phyloP scores from a whole-genome alignment of 2,888 invertebrate species.

The Pollenia labialis region DNA sequence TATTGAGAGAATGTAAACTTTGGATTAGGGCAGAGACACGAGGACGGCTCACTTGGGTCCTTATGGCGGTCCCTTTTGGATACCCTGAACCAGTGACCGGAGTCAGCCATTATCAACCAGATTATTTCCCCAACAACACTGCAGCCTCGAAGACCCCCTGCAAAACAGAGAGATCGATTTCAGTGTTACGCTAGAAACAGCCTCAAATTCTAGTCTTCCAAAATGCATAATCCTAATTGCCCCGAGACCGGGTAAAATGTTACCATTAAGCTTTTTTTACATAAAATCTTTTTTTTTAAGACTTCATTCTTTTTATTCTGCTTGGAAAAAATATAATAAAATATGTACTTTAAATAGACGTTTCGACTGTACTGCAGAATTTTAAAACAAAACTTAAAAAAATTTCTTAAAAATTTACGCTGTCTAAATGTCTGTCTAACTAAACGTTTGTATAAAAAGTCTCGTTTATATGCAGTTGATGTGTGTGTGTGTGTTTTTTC shows the following conservation, averaged over 20 bases:
- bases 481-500: neutral
- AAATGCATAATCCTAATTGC: too few relatives aligned
- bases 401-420: neutral
- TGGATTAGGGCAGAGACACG: too few relatives aligned
- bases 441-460: neutral
- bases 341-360: neutral
- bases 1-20: too few relatives aligned
- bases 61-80: too few relatives aligned
- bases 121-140: too few relatives aligned
- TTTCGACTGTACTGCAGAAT: slow-evolving; percentile 5
- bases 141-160: too few relatives aligned
- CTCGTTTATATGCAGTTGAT: neutral
- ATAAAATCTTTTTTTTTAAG: neutral
- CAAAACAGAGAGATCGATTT: too few relatives aligned
- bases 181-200: too few relatives aligned
- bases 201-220: too few relatives aligned
- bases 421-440: neutral
- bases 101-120: too few relatives aligned
- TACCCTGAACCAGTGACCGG: too few relatives aligned
- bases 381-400: slow-evolving; percentile 4
- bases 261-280: neutral
- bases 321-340: neutral
- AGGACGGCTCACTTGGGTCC: too few relatives aligned
- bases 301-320: neutral
- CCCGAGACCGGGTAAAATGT: neutral